Evolutionary conservation across 2,113 vertebrate species (phyloP).

Genomic region (Cebus imitator): DNA sequence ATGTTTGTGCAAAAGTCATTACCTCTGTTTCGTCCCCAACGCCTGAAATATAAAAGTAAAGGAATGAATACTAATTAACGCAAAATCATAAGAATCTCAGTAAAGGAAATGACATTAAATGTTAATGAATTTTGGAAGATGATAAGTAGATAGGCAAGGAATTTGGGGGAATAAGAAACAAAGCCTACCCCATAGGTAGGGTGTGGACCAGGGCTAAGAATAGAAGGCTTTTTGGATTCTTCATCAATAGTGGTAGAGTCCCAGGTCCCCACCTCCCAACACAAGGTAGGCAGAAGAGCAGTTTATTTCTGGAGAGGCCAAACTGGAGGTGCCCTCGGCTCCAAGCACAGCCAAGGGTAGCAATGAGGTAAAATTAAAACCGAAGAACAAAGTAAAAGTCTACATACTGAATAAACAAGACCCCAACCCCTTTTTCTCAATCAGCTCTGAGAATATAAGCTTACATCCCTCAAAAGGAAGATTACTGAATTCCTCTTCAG

Average conservation of each 20-base stretch:
- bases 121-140: neutral
- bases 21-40: slow-evolving; percentile 18
- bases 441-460: neutral
- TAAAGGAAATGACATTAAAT: neutral
- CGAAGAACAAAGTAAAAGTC: neutral
- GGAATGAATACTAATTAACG: neutral
- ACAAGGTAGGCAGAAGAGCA: neutral
- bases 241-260: neutral
- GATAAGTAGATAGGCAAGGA: neutral
- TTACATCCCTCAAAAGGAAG: neutral
- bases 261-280: neutral
- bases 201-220: neutral
- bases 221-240: neutral
- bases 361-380: neutral
- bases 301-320: neutral
- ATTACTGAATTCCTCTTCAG: neutral
- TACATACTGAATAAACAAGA: neutral
- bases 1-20: neutral
- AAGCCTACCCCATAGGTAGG: neutral
- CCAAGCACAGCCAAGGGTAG: neutral
- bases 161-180: neutral
- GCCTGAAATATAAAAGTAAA: neutral
- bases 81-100: neutral
- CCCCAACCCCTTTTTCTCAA: neutral
- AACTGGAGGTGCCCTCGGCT: neutral